phyloP scores from a whole-genome alignment of 1,140 invertebrate species.

The Camponotus floridanus region DNA sequence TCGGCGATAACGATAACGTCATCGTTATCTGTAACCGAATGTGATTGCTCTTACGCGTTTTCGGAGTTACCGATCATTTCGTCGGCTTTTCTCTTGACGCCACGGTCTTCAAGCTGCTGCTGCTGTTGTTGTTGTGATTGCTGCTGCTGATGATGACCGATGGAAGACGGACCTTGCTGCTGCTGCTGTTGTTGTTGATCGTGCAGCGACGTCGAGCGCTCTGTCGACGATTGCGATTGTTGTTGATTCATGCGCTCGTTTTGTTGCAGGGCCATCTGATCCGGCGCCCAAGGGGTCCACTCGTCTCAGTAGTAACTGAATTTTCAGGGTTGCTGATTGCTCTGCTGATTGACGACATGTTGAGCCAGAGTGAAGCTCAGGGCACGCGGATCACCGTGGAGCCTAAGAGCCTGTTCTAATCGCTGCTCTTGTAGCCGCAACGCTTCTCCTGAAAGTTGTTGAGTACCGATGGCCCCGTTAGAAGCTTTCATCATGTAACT shows the following conservation, averaged over 20 bases:
- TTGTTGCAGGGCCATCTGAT: constrained; percentile 70
- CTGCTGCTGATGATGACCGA: constrained; percentile 78
- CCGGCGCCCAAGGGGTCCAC: constrained; percentile 85
- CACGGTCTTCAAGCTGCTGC: constrained; percentile 80
- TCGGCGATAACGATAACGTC: constrained; percentile 48
- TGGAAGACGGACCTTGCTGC: constrained; percentile 75
- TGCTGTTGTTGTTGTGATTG: constrained; percentile 66
- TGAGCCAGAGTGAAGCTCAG: constrained; percentile 88
- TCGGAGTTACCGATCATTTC: constrained; percentile 82
- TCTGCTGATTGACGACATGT: constrained; percentile 88
- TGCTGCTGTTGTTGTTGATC: constrained; percentile 78
- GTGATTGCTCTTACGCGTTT: constrained; percentile 73
- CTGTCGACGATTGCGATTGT: constrained; percentile 57
- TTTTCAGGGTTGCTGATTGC: constrained; percentile 88
- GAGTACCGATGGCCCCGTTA: not conserved
- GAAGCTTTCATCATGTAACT: not conserved
- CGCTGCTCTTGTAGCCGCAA: constrained; percentile 92
- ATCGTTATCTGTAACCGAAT: constrained; percentile 11
- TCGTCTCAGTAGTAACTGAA: constrained; percentile 88
- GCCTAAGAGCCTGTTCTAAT: constrained; percentile 92
- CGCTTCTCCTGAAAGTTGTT: constrained; percentile 87
- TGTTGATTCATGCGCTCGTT: constrained; percentile 73
- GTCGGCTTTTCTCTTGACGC: constrained; percentile 84
- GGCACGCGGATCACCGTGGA: constrained; percentile 90
- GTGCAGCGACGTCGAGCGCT: constrained; percentile 63